Conservation (phyloP, 30 jellyfish, hydroid and myxozoan species). For the Pseudorhiza aurosa region DNA sequence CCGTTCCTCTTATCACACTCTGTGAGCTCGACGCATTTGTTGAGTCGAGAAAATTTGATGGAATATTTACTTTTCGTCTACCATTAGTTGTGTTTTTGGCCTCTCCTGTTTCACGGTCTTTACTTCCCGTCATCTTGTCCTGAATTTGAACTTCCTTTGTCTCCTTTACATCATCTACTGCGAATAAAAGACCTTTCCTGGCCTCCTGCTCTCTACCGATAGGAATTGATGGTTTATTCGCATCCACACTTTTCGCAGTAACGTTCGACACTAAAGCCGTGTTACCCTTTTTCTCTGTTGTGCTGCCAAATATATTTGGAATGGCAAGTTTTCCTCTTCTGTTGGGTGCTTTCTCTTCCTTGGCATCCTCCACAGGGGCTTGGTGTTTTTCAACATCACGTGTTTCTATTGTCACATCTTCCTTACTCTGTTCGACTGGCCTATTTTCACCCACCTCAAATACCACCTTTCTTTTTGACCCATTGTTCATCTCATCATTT, state of each 20-base stretch:
- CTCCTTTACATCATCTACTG: not conserved
- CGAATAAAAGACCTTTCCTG: not conserved
- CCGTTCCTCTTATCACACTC: not conserved
- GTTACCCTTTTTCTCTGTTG: not conserved
- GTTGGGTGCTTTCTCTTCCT: not conserved
- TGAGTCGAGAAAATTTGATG: not conserved
- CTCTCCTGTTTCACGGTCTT: not conserved
- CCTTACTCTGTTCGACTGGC: not conserved
- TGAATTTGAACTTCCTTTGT: not conserved
- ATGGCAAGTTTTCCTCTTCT: constrained; percentile 20
- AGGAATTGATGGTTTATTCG: not conserved
- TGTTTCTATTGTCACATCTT: not conserved
- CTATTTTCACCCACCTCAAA: not conserved
- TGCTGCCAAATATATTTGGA: constrained; percentile 22
- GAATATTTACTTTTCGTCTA: not conserved
- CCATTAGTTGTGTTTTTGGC: not conserved
- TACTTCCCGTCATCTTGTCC: not conserved
- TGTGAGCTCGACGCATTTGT: too few relatives aligned
- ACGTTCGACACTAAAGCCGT: not conserved
- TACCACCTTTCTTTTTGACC: not conserved
- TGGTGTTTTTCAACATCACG: not conserved
- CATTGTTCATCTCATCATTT: not conserved
- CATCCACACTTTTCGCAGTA: not conserved
- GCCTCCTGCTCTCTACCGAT: not conserved
- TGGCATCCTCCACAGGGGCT: not conserved